Evolutionary conservation across 2,888 invertebrate genomes (phyloP).

Genomic region (Mongoloraphidia duomilia): DNA sequence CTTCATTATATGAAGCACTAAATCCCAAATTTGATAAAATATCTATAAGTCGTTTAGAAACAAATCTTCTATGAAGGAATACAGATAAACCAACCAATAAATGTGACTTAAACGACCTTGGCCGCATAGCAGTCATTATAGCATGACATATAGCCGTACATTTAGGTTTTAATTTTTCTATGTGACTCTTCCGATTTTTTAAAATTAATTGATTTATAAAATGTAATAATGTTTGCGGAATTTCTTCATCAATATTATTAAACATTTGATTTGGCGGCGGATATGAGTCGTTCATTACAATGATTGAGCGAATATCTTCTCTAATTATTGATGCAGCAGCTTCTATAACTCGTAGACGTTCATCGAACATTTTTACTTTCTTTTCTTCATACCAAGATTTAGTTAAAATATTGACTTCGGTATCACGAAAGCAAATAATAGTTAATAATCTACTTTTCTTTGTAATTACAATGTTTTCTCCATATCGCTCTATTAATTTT

Average conservation of each 20-base stretch:
- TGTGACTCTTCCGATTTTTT: slow-evolving; percentile 18
- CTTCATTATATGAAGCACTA: not conserved
- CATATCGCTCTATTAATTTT: slow-evolving; percentile 1
- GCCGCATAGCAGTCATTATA: slow-evolving; percentile 20
- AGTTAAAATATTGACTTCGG: slow-evolving; percentile 19
- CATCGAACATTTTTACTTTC: slow-evolving; percentile 14
- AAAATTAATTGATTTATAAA: slow-evolving; percentile 22
- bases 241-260: slow-evolving; percentile 14
- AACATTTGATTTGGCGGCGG: slow-evolving; percentile 23
- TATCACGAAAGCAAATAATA: not conserved
- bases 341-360: slow-evolving; percentile 14
- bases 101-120: not conserved
- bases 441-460: not conserved
- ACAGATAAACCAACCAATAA: not conserved
- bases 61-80: not conserved
- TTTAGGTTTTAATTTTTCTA: slow-evolving; percentile 21
- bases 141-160: slow-evolving; percentile 22
- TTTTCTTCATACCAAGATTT: slow-evolving; percentile 24
- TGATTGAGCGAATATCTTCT: slow-evolving; percentile 23
- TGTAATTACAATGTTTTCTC: not conserved
- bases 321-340: slow-evolving; percentile 6
- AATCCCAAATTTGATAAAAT: not conserved
- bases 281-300: slow-evolving; percentile 23
- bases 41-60: not conserved
- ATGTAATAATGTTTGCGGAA: slow-evolving; percentile 19